Evolutionary conservation across 2,113 vertebrate species (phyloP).

Genomic region (Phycodurus eques): DNA sequence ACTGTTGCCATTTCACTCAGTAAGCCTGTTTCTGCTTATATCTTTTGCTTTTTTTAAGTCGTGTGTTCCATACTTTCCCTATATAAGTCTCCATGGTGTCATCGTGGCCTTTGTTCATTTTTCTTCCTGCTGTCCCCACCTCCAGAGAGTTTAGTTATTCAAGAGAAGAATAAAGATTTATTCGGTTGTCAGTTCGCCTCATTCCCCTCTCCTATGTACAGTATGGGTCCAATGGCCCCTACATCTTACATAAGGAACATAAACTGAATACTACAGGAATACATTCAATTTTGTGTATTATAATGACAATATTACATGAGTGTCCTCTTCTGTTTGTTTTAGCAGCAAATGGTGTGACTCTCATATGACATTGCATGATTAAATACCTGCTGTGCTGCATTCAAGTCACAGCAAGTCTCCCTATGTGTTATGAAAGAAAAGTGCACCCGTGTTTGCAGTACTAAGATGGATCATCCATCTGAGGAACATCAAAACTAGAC

Average conservation of each 20-base stretch:
- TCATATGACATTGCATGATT: not conserved
- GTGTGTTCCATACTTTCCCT: no score
- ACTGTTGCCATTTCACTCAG: no score
- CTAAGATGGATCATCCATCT: conserved; percentile 21
- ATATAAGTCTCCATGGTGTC: no score
- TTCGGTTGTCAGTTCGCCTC: not conserved
- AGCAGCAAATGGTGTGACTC: not conserved
- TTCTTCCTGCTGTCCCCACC: not conserved
- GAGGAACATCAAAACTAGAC: conserved; percentile 19
- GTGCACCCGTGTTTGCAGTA: conserved; percentile 3
- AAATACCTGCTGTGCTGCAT: not conserved
- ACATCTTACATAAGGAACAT: not conserved
- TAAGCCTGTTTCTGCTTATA: no score
- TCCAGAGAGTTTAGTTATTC: not conserved
- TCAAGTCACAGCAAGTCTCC: conserved; percentile 16
- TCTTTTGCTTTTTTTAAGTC: no score
- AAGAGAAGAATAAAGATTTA: not conserved
- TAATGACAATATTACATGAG: not conserved
- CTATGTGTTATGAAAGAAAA: not conserved
- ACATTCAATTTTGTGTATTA: not conserved
- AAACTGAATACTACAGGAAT: not conserved
- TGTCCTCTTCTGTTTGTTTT: not conserved
- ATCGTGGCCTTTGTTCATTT: not conserved
- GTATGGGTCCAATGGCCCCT: not conserved
- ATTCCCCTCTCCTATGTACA: not conserved